Conservation (phyloP, 1,140 invertebrate species). For the Panagrolaimus sp. region DNA sequence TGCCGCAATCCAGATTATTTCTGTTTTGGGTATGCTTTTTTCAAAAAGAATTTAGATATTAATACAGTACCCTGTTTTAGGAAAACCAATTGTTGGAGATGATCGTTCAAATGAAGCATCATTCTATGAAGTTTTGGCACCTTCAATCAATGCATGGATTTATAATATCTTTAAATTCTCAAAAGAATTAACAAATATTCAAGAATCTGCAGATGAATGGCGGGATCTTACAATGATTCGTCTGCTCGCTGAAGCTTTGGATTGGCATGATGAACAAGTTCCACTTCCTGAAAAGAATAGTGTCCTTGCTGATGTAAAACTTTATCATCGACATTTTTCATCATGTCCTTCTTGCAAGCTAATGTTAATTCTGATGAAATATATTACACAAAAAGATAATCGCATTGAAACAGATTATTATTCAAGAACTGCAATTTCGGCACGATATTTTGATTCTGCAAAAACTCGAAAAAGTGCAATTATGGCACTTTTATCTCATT, state of each 20-base stretch:
- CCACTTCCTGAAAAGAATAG: neutral
- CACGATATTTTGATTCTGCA: constrained; percentile 20
- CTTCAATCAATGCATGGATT: constrained; percentile 41
- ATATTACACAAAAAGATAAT: constrained; percentile 19
- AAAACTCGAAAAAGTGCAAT: constrained; percentile 43
- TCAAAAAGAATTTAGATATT: no score
- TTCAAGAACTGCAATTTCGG: constrained; percentile 22
- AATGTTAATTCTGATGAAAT: constrained; percentile 36
- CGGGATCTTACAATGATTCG: constrained; percentile 41
- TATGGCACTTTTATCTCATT: constrained; percentile 52
- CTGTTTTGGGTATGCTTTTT: constrained; percentile 1
- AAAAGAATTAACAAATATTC: constrained; percentile 19
- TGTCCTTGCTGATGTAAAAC: constrained; percentile 31
- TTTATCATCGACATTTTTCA: constrained; percentile 28
- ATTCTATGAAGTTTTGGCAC: constrained; percentile 45
- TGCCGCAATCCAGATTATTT: constrained; percentile 25
- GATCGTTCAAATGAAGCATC: constrained; percentile 34
- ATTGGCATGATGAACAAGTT: constrained; percentile 39
- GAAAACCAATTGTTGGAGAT: constrained; percentile 27
- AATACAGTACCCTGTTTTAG: no score
- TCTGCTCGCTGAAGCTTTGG: constrained; percentile 50
- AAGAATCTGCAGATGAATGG: constrained; percentile 31
- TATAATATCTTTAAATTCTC: constrained; percentile 26
- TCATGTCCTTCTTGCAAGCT: constrained; percentile 52
- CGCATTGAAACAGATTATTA: constrained; percentile 19